phyloP scores from a whole-genome alignment of 2,113 vertebrate species.

The Rafetus swinhoei region DNA sequence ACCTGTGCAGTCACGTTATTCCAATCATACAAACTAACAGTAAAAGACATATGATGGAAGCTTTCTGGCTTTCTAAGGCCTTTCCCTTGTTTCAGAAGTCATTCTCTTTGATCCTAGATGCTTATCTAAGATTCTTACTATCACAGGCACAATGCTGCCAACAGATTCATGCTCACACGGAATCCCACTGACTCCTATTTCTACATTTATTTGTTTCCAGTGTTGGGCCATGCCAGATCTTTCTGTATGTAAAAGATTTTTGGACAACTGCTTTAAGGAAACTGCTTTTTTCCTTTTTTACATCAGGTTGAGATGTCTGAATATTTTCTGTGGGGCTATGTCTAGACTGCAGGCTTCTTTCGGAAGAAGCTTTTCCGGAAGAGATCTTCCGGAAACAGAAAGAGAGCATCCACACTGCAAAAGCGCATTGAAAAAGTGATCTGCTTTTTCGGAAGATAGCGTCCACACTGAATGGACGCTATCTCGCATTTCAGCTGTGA shows the following conservation, averaged over 20 bases:
- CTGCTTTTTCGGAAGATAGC: too few relatives aligned
- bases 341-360: too few relatives aligned
- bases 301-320: not conserved
- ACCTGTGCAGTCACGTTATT: not conserved
- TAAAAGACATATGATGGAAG: fast-evolving
- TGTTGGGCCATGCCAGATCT: not conserved
- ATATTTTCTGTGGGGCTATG: not conserved
- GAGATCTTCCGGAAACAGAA: too few relatives aligned
- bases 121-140: not conserved
- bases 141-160: not conserved
- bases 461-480: too few relatives aligned
- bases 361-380: too few relatives aligned
- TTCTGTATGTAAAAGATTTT: fast-evolving
- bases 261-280: not conserved
- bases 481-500: too few relatives aligned
- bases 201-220: not conserved
- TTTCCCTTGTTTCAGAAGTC: not conserved
- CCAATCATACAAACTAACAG: not conserved
- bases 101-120: not conserved
- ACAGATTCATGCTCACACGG: not conserved
- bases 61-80: not conserved
- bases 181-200: not conserved
- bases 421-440: too few relatives aligned
- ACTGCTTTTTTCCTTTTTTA: not conserved
- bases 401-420: too few relatives aligned